Evolutionary conservation across 2,113 vertebrate species (phyloP), one percentile per base, ranked within the genome.

Genomic region (Chlamydotis undulata): DNA sequence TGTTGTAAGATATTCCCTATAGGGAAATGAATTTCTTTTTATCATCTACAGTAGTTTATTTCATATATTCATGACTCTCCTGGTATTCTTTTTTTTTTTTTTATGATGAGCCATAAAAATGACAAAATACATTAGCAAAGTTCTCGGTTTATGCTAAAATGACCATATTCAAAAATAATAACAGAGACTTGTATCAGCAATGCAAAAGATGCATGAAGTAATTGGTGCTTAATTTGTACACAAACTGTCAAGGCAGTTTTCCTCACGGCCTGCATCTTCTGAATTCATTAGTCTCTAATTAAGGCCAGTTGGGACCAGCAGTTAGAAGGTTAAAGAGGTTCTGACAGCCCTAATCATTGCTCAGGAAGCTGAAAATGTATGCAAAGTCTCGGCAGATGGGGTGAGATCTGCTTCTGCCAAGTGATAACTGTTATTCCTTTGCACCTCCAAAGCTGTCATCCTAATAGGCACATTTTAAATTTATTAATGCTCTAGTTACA

Each of bases 201-300:
- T 98, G 98, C 98, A 98, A 98, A 98, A 98, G 98, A 98, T 98
- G 98, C 98, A 98, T 98, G 98, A 98, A 98, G 98, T 98, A 98
- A 98, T 99, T 98, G 98, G 98, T 98, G 98, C 98, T 98, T 99
- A 99, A 99, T 99, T 99, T 98, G 98, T 99, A 99, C 98, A 98
- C 98, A 99, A 98, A 98, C 98, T 99, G 98, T 98, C 99, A 98
- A 99, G 98, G 97, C 97, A 98, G 98, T 98, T 98, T 99, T 98
- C 99, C 98, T 99, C 99, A 98, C 98, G 98, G 98, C 99, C 98
- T 98, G 98, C 98, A 99, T 99, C 98, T 99, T 99, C 98, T 99
- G 98, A 99, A 99, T 99, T 99, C 99, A 99, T 99, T 99, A 99
- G 99, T 99, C 99, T 99, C 98, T 99, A 99, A 99, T 99, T 99